Conservation (phyloP, 2,113 vertebrate genomes). For the Triplophysa dalaica region DNA sequence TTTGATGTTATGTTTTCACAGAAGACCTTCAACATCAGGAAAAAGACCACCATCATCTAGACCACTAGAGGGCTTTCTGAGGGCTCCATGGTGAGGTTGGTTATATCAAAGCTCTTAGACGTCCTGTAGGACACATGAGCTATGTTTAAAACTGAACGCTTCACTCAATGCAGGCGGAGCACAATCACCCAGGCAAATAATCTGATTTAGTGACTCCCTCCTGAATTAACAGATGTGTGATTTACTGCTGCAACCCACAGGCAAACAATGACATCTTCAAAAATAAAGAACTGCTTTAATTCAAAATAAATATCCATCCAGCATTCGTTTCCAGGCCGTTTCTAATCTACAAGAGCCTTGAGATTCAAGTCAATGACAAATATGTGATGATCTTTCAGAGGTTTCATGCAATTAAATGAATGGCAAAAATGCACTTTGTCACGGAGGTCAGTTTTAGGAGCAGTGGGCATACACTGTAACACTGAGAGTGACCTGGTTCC, state of each 20-base stretch:
- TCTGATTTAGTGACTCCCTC: constrained; percentile 19
- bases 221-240: constrained; percentile 39
- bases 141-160: not conserved
- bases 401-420: no score
- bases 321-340: not conserved
- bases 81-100: not conserved
- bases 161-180: not conserved
- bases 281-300: constrained; percentile 4
- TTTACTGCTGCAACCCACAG: constrained; percentile 10
- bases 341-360: not conserved
- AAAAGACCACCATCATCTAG: not conserved
- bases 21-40: not conserved
- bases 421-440: not conserved
- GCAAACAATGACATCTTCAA: not conserved
- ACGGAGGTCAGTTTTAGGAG: not conserved
- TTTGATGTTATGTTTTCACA: no score
- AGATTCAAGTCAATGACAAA: not conserved
- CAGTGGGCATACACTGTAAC: no score
- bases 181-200: not conserved
- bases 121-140: constrained; percentile 1
- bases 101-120: not conserved
- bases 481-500: not conserved
- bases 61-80: constrained; percentile 29
- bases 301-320: not conserved
- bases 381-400: not conserved